Base-by-base conservation (phyloP, 2,797 vertebrate genomes). In the Sebastes melanostomus region DNA sequence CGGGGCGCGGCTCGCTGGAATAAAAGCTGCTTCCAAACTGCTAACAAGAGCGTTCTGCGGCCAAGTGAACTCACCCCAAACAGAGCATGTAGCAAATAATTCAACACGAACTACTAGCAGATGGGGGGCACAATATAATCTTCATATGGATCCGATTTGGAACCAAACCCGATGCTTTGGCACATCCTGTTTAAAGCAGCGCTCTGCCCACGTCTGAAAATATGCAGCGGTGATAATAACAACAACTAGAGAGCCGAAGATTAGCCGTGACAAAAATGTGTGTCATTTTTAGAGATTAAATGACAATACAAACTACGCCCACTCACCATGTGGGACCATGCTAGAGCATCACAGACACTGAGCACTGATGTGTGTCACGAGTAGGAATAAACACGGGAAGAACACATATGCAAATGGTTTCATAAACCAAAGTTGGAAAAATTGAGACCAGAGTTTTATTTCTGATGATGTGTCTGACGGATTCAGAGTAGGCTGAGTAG, bases 111-210 rank as follows among this genome's bases (percentile, higher is more conserved):
- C 92, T 72, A 85, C 86, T 90, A 94, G 92, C 94, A 95, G 94
- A 94, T 94, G 94, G 87, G 73, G 75, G 87, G 85, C 89, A 91
- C 89, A 87, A 85, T 88, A 91, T 93, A 93, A 92, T 94, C 92
- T 90, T 93, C 94, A 94, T 91, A 91, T 94, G 94, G 94, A 94
- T 93, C 90, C 87, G 78, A 94, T 95, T 94, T 93, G 87, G 89
- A 92, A 86, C 72, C 86, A 29, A 88, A 92, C 62, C 88, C 86
- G 71, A 77, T 38, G 18, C 86, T 90, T 89, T 73, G 86, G 90
- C 81, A 84, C 85, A 87, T 93, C 91, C 93, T 88, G 93, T 92
- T 93, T 92, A 92, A 92, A 86, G 83, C 82, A 61, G 75, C 6
- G 63, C 81, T 82, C 75, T 80, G 84, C 81, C 85, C 68, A 9